Conservation (phyloP, 2,113 vertebrate species). For the Saguinus imperator region DNA sequence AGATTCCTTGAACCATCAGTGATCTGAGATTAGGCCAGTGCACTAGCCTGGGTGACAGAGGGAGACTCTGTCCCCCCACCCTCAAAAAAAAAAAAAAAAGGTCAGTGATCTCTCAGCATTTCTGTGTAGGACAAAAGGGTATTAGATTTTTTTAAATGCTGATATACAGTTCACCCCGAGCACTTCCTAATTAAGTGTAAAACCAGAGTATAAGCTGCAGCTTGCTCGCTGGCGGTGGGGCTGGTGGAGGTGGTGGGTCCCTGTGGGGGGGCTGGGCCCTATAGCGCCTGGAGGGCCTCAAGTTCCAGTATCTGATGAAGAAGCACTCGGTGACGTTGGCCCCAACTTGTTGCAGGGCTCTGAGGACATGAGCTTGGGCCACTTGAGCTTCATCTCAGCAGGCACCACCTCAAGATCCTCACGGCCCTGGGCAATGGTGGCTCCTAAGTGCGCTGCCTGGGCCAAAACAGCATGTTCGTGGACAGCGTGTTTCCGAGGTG, state of each 20-base stretch:
- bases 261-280: conserved; percentile 90
- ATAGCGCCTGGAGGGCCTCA: conserved; percentile 95
- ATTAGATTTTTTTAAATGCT: neutral
- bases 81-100: neutral
- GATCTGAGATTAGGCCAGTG: too few relatives aligned
- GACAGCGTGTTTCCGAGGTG: conserved; percentile 92
- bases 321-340: conserved; percentile 95
- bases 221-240: conserved; percentile 70
- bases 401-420: conserved; percentile 95
- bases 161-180: neutral
- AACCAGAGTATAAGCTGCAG: conserved; percentile 48
- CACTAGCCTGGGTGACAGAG: too few relatives aligned
- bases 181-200: neutral
- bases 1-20: too few relatives aligned
- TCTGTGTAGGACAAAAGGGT: neutral
- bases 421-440: conserved; percentile 83
- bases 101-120: neutral
- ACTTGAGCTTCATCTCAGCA: conserved; percentile 96
- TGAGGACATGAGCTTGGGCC: conserved; percentile 97
- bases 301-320: conserved; percentile 96
- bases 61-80: too few relatives aligned
- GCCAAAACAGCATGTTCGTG: conserved; percentile 86
- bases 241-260: conserved; percentile 72
- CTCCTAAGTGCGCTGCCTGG: conserved; percentile 80
- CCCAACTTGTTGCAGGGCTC: conserved; percentile 97